Conservation (phyloP, 2,113 vertebrate species). For the Himantopus leucocephalus region DNA sequence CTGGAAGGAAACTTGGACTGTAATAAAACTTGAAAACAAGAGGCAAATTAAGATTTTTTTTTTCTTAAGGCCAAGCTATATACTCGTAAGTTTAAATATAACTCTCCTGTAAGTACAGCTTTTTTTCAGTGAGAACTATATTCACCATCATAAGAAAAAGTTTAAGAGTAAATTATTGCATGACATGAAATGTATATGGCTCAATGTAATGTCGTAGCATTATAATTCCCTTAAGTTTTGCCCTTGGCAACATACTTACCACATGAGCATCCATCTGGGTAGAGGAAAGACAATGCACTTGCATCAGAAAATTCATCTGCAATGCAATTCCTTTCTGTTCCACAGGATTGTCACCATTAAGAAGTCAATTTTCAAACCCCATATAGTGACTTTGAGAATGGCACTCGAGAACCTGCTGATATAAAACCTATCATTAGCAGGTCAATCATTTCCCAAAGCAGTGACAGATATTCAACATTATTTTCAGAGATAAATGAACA, state of each 20-base stretch:
- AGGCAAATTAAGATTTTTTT: neutral
- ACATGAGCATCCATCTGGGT: neutral
- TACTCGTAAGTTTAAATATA: neutral
- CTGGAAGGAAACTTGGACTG: neutral
- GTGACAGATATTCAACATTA: constrained; percentile 59
- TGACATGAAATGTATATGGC: neutral
- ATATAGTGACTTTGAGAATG: neutral
- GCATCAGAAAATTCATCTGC: neutral
- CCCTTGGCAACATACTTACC: neutral
- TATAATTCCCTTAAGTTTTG: neutral
- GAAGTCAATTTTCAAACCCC: neutral
- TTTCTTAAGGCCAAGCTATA: no score
- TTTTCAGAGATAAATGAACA: constrained; percentile 57
- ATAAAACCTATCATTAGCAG: neutral
- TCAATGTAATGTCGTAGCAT: neutral
- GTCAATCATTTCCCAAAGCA: neutral
- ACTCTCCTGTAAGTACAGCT: neutral
- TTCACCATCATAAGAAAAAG: neutral
- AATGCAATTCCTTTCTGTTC: neutral
- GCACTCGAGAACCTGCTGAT: neutral
- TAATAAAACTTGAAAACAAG: neutral
- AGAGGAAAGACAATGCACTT: neutral
- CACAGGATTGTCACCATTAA: neutral
- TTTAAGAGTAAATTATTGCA: neutral
- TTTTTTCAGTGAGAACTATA: neutral